A percentile compares a stretch with the other conserved stretches of the same genome.
phyloP scores from a whole-genome alignment of 2,113 vertebrate genomes.

The Bungarus multicinctus region DNA sequence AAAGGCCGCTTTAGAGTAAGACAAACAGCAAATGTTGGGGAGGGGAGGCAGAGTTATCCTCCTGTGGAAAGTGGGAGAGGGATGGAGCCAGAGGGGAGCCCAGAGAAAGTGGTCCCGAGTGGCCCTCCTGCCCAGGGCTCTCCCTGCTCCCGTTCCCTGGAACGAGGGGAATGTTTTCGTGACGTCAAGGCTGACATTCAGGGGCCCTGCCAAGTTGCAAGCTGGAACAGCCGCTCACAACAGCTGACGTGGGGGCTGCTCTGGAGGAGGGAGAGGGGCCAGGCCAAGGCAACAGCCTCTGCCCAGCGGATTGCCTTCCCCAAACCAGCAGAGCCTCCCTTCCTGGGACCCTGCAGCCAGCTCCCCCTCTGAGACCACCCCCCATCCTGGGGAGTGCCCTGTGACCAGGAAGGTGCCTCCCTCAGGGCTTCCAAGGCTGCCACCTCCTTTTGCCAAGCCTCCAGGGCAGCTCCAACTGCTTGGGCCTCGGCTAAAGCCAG shows the following conservation, averaged over 20 bases:
- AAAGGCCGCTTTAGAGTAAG: neutral
- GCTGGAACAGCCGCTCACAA: constrained; percentile 39
- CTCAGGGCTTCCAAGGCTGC: too few relatives aligned
- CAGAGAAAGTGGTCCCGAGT: neutral
- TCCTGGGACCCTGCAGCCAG: neutral
- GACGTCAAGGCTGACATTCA: constrained; percentile 78
- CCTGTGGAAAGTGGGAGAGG: neutral
- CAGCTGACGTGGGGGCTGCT: constrained; percentile 42
- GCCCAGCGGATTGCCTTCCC: neutral
- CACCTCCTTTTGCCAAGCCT: fast-evolving
- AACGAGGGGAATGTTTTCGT: constrained; percentile 68
- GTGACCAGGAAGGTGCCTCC: neutral
- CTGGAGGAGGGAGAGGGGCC: neutral
- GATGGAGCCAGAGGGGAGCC: neutral
- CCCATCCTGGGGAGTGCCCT: neutral
- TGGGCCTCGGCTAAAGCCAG: neutral
- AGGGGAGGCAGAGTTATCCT: neutral
- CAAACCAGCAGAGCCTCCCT: neutral
- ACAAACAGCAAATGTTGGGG: neutral
- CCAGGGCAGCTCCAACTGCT: neutral
- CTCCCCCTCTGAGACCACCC: neutral
- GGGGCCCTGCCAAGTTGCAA: constrained; percentile 49
- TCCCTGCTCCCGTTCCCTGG: constrained; percentile 52
- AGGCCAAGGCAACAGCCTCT: neutral
- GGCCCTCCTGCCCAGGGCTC: neutral